A percentile compares a stretch with the other conserved stretches of the same genome.
Conservation (phyloP, 2,888 invertebrate species). For the Aphelenchoides bicaudatus region DNA sequence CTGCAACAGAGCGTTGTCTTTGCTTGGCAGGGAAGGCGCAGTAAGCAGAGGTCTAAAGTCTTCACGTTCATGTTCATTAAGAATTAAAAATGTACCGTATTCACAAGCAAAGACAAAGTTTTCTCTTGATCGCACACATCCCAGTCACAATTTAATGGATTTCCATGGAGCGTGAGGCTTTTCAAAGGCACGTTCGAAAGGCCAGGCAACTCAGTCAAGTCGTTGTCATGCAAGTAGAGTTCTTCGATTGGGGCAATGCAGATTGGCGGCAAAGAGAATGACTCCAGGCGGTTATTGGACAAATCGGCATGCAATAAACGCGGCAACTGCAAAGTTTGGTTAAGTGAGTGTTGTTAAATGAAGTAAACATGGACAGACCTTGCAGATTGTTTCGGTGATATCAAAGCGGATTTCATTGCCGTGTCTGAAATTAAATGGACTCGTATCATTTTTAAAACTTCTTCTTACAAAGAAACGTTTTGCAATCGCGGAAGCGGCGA, state of each 20-base stretch:
- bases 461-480: constrained; percentile 13
- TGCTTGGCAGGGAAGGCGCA: not conserved
- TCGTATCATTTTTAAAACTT: too few species aligned
- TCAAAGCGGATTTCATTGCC: constrained; percentile 13
- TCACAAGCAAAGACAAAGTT: not conserved
- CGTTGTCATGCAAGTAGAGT: not conserved
- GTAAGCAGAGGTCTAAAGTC: constrained; percentile 6
- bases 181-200: not conserved
- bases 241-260: not conserved
- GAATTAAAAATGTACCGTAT: not conserved
- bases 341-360: not conserved
- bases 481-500: constrained; percentile 4
- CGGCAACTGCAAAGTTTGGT: not conserved
- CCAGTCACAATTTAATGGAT: constrained; percentile 8
- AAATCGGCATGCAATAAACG: not conserved
- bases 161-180: too few species aligned
- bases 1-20: not conserved
- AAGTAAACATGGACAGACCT: constrained; percentile 5
- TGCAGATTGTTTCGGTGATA: constrained; percentile 1
- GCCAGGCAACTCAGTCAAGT: not conserved
- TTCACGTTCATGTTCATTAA: not conserved
- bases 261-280: not conserved
- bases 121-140: constrained; percentile 6
- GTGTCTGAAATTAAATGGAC: too few species aligned
- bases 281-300: constrained; percentile 10